Conservation (phyloP, 2,113 vertebrate species). For the Sturnus vulgaris region DNA sequence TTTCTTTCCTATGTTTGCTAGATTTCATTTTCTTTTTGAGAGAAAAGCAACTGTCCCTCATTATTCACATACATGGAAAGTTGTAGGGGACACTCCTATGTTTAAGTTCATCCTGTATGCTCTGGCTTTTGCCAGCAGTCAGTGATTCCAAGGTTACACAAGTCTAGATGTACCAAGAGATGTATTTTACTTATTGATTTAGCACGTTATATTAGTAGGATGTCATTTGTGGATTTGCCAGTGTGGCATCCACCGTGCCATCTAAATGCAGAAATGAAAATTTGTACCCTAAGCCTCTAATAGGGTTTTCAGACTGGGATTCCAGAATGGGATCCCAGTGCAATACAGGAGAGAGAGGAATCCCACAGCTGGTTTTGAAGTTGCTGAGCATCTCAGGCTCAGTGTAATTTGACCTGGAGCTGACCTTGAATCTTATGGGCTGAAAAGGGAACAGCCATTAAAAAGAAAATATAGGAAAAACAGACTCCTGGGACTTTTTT, state of each 20-base stretch:
- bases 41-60: not conserved
- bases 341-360: not conserved
- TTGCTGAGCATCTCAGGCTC: not conserved
- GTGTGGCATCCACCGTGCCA: rapidly evolving
- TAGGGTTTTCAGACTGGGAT: not conserved
- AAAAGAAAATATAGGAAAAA: slow-evolving; percentile 7
- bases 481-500: not conserved
- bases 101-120: not conserved
- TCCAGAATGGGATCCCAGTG: not conserved
- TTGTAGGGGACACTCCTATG: not conserved
- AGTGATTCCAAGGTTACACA: not conserved
- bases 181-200: not conserved
- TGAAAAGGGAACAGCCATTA: slow-evolving; percentile 4
- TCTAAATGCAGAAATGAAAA: not conserved
- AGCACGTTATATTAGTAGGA: not conserved
- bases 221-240: not conserved
- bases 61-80: not conserved
- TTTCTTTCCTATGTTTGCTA: not conserved
- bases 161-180: not conserved
- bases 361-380: not conserved
- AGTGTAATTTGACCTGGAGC: not conserved
- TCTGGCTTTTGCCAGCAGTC: not conserved
- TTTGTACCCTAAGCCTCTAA: not conserved
- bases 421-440: not conserved
- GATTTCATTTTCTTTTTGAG: not conserved